Evolutionary conservation across 2,888 invertebrate species (phyloP).

Genomic region (Mythimna impura): DNA sequence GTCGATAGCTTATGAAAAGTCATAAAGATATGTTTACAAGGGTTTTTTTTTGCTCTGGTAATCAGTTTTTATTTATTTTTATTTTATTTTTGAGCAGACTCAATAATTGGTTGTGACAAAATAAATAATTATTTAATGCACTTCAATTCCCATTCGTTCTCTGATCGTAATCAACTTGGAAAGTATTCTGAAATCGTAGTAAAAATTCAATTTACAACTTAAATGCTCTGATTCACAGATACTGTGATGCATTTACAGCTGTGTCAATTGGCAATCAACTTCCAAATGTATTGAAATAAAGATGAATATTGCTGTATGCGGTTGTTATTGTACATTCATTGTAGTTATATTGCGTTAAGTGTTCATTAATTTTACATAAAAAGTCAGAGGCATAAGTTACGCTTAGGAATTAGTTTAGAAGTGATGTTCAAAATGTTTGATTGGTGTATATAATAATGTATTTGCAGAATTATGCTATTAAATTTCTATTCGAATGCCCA

Average conservation of each 20-base stretch:
- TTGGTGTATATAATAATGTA: no score
- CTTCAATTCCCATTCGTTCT: constrained; percentile 11
- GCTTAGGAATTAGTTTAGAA: no score
- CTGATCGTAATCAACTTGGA: constrained; percentile 20
- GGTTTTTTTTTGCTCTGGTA: not conserved
- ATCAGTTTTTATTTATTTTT: not conserved
- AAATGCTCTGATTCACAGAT: constrained; percentile 41
- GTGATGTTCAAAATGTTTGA: no score
- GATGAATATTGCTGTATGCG: constrained; percentile 17
- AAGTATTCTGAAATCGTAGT: constrained; percentile 16
- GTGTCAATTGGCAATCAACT: constrained; percentile 58
- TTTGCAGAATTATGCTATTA: no score
- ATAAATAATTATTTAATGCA: constrained; percentile 1
- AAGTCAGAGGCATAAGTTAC: no score
- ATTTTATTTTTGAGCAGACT: not conserved
- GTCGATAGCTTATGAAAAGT: not conserved
- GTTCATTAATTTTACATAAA: not conserved
- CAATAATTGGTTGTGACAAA: not conserved
- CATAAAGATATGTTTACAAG: not conserved
- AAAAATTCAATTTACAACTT: constrained; percentile 41
- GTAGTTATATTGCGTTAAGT: not conserved
- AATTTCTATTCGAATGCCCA: no score
- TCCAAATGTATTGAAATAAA: constrained; percentile 33
- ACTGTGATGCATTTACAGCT: constrained; percentile 24
- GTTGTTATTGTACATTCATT: not conserved